A percentile compares a stretch with the other conserved stretches of the same genome.
phyloP scores from a whole-genome alignment of 2,113 vertebrate species.

The Phylloscopus trochilus region DNA sequence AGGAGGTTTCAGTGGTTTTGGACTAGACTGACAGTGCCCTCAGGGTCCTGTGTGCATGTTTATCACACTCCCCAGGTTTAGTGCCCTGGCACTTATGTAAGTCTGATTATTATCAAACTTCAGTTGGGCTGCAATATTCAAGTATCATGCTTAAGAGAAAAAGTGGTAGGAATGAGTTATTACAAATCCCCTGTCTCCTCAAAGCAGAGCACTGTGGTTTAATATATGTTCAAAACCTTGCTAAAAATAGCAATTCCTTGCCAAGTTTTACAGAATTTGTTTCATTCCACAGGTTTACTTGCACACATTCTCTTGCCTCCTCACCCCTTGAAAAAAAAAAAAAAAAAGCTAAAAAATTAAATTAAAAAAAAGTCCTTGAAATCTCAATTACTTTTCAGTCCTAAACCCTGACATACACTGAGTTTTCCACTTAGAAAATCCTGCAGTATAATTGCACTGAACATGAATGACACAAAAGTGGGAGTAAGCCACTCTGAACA shows the following conservation, averaged over 20 bases:
- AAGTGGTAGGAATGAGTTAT: background rate
- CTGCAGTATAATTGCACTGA: background rate
- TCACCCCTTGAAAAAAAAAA: background rate
- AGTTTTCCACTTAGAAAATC: background rate
- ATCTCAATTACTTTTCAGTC: background rate
- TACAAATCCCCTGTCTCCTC: background rate
- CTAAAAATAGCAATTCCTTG: background rate
- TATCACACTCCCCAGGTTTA: background rate
- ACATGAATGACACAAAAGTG: background rate
- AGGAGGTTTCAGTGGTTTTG: background rate
- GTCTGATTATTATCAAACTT: background rate
- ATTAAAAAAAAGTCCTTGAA: background rate
- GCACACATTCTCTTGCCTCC: background rate
- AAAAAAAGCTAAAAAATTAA: background rate
- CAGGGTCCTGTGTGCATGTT: background rate
- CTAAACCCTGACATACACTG: background rate
- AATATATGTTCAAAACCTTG: background rate
- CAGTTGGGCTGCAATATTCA: background rate
- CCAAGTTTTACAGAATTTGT: background rate
- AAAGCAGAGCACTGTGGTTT: background rate
- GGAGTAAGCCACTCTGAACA: background rate
- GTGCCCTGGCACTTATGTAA: background rate
- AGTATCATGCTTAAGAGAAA: background rate
- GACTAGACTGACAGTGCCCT: background rate
- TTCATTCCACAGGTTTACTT: background rate